Evolutionary conservation across 2,888 invertebrate genomes (phyloP).

Genomic region (Tetragonula carbonaria): DNA sequence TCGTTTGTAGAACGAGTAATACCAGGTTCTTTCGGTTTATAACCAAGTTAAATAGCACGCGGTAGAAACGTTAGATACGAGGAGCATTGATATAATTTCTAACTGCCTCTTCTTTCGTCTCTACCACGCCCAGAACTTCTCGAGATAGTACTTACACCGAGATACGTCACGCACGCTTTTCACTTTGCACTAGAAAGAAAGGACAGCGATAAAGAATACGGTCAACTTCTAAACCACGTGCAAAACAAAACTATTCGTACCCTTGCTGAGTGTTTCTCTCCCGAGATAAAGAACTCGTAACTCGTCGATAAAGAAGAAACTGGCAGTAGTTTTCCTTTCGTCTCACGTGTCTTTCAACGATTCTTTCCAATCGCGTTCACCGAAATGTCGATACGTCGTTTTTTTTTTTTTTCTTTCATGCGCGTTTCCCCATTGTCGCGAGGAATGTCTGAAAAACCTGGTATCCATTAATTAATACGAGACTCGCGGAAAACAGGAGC

Average conservation of each 20-base stretch:
- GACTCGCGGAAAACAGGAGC: constrained; percentile 8
- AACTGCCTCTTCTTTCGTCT: neutral
- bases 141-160: neutral
- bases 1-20: no score
- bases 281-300: no score
- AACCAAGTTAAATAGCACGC: neutral
- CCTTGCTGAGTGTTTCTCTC: neutral
- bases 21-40: neutral
- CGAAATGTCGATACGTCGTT: neutral
- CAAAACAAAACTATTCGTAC: neutral
- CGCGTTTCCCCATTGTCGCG: neutral
- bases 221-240: neutral
- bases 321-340: neutral
- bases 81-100: neutral
- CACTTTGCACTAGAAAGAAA: neutral
- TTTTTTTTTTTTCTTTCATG: neutral
- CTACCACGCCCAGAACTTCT: neutral
- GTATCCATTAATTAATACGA: constrained; percentile 27
- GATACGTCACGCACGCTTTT: neutral
- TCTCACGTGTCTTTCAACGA: constrained; percentile 1
- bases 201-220: neutral
- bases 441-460: neutral
- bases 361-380: neutral
- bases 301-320: neutral
- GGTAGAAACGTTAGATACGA: neutral